Percentiles rank a stretch among this genome's conserved stretches.
These are phyloP conservation scores for Brevimyrus niger DNA, from an alignment of 2,113 vertebrate genomes.

Conservation along the genomic window DNA sequence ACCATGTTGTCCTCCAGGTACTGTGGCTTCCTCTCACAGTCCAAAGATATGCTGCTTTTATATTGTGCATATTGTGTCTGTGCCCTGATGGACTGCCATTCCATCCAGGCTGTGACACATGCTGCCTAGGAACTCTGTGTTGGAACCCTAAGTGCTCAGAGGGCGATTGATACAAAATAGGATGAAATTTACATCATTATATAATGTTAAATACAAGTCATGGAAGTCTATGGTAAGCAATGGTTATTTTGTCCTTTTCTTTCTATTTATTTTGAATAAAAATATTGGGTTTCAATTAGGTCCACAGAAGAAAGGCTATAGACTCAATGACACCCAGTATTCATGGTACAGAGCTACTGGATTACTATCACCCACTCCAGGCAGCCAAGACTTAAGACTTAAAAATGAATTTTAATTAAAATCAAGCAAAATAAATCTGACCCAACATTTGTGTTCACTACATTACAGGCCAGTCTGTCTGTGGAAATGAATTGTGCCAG, in stretches of 20 bases:
- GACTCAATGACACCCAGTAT: neutral
- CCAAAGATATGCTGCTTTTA: neutral
- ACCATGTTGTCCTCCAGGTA: neutral
- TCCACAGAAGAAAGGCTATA: neutral
- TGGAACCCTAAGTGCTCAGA: neutral
- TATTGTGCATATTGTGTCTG: neutral
- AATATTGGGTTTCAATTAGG: neutral
- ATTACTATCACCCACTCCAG: neutral
- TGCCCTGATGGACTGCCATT: too few species aligned
- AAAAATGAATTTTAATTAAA: neutral
- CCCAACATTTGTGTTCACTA: neutral
- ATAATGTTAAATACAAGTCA: neutral
- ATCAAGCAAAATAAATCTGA: neutral
- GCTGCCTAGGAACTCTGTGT: neutral
- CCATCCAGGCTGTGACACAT: neutral
- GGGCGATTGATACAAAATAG: neutral
- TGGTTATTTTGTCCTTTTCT: neutral
- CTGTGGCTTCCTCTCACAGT: neutral
- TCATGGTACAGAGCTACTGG: neutral
- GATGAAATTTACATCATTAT: neutral
- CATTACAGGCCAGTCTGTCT: neutral
- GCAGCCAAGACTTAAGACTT: neutral
- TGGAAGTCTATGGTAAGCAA: neutral
- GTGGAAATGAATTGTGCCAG: neutral
- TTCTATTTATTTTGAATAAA: neutral